These are phyloP conservation scores for Drosophila nigritarsus DNA, from an alignment of 2,888 invertebrate genomes.

Conservation along the genomic window DNA sequence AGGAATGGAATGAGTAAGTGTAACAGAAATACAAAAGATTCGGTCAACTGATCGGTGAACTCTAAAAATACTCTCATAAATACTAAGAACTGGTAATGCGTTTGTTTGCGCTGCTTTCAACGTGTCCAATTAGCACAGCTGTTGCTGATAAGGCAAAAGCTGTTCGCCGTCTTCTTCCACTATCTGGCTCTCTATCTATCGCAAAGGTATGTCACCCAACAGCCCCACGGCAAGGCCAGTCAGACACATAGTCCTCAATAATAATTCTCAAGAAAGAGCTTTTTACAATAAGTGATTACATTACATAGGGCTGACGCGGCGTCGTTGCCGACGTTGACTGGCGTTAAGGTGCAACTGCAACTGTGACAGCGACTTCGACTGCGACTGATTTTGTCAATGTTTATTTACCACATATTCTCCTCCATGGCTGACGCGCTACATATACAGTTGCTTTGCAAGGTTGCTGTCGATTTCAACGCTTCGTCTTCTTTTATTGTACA, in stretches of 20 bases:
- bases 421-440: conserved; percentile 73
- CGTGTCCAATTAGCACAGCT: conserved; percentile 62
- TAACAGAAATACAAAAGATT: conserved; percentile 8
- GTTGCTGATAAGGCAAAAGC: conserved; percentile 52
- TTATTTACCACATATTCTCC: conserved; percentile 83
- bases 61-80: background rate
- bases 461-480: conserved; percentile 14
- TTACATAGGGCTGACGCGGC: conserved; percentile 25
- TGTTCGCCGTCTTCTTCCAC: conserved; percentile 23
- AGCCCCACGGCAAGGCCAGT: conserved; percentile 40
- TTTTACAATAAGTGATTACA: conserved; percentile 32
- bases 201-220: conserved; percentile 35
- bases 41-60: conserved; percentile 1
- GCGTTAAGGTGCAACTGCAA: background rate
- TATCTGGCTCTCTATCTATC: conserved; percentile 32
- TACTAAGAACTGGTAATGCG: conserved; percentile 24
- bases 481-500: conserved; percentile 35
- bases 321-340: conserved; percentile 12
- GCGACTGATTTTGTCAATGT: conserved; percentile 33
- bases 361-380: background rate
- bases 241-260: conserved; percentile 28
- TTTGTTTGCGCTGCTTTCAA: conserved; percentile 41
- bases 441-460: conserved; percentile 20
- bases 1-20: background rate
- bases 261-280: conserved; percentile 21